Evolutionary conservation across 2,888 invertebrate species (phyloP), one percentile per base, ranked within the genome.

Genomic region (Dasypolia templi): DNA sequence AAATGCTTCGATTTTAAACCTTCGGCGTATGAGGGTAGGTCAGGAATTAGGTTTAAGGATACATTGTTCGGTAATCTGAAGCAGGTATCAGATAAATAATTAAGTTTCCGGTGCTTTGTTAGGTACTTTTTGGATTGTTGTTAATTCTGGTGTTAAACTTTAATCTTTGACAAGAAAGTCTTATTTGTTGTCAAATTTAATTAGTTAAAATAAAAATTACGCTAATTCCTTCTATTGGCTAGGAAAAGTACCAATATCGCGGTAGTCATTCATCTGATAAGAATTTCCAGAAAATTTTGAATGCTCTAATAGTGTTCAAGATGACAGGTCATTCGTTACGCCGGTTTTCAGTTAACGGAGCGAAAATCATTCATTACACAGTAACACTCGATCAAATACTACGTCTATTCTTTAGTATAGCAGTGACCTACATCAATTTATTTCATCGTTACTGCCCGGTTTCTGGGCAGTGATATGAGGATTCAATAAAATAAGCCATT

Each of bases 1-100:
- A 39, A 58, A 62, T 65, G n/a, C 26, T 39, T 66, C 35, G 39
- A 84, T 77, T 84, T 72, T 72, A 75, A 75, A 67, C 73, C 64
- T 71, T 72, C 42, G 11, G 29, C 19, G 3, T 62, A 51, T 58
- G 51, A 58, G 0, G n/a, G 19, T 66, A 79, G 39, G 63, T 59
- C 35, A 22, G 56, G 35, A 58, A 67, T 73, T 64, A 12, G 12
- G 2, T 59, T 51, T n/a, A n/a, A 44, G 4, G 32, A 55, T 35
- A 67, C 14, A 9, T 26, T 51, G 53, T 56, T 46, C 17, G 32
- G 49, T 63, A 29, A 64, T 51, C 42, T 5, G 39, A 51, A 65
- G 29, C 32, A 58, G 35, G 42, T 76, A 72, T 78, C 53, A 32
- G 49, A 51, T 75, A 78, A 49, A 59, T 81, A 71, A 75, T 72